Conservation (phyloP, 53 echinoderm and acorn worm species). For the Paracentrotus lividus region DNA sequence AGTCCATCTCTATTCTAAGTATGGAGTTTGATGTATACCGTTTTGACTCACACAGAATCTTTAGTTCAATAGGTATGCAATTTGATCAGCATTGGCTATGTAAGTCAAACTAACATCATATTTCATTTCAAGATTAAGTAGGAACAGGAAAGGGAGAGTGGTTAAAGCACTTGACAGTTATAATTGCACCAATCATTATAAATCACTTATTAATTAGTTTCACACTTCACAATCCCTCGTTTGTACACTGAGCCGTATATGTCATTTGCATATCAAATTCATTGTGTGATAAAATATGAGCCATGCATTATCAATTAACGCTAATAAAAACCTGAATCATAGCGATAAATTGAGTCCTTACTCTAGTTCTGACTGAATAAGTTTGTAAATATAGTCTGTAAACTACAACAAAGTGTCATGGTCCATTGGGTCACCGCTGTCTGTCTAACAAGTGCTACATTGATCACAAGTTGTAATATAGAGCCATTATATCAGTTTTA, state of each 20-base stretch:
- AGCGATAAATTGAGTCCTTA: neutral
- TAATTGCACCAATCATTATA: neutral
- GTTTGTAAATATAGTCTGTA: neutral
- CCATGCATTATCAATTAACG: neutral
- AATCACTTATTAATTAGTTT: neutral
- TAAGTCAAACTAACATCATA: neutral
- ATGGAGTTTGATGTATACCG: neutral
- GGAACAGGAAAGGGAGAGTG: too few species aligned
- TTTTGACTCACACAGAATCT: neutral
- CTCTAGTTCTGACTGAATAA: neutral
- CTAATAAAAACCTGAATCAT: neutral
- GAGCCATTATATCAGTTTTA: neutral
- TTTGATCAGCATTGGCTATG: too few species aligned
- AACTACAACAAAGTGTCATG: neutral
- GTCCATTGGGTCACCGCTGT: neutral
- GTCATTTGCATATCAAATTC: neutral
- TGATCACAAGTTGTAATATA: neutral
- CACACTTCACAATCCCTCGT: neutral
- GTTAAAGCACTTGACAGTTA: conserved; percentile 14
- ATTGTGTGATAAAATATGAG: neutral
- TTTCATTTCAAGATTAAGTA: too few species aligned
- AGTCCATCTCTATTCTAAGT: neutral
- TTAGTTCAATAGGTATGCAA: too few species aligned
- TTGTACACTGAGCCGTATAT: neutral
- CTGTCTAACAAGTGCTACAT: neutral